Evolutionary conservation across 2,113 vertebrate species (phyloP).

Genomic region (Odontesthes bonariensis): DNA sequence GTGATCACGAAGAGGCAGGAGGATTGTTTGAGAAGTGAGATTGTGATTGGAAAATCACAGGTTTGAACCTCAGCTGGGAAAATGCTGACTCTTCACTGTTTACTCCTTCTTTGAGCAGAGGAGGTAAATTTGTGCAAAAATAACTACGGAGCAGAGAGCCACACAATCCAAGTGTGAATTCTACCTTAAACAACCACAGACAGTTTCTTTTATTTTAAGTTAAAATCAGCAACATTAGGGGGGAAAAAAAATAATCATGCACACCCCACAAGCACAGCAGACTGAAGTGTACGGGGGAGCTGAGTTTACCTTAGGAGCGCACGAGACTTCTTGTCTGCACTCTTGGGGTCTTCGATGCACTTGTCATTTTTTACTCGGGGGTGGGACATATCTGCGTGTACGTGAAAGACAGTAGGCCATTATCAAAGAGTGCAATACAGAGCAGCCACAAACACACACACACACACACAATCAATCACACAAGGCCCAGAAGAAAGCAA

Average conservation of each 20-base stretch:
- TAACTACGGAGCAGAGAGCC: constrained; percentile 5
- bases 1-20: constrained; percentile 44
- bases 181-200: too few relatives aligned
- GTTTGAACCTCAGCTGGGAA: constrained; percentile 32
- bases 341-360: constrained; percentile 89
- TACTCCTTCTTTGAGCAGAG: neutral
- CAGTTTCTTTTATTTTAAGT: rapidly evolving
- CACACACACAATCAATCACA: constrained; percentile 67
- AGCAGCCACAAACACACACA: constrained; percentile 26
- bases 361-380: constrained; percentile 90
- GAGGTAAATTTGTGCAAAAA: constrained; percentile 15
- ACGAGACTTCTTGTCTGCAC: constrained; percentile 91
- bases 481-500: constrained; percentile 82
- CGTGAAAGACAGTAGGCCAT: constrained; percentile 69
- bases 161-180: too few relatives aligned
- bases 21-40: constrained; percentile 56
- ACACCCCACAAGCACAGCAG: neutral
- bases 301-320: constrained; percentile 88
- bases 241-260: too few relatives aligned
- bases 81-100: too few relatives aligned
- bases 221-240: neutral
- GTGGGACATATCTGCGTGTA: constrained; percentile 87
- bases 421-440: constrained; percentile 73
- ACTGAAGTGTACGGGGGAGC: neutral
- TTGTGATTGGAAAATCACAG: constrained; percentile 58